Evolutionary conservation across 2,113 vertebrate genomes (phyloP).

Genomic region (Lasiurus cinereus): DNA sequence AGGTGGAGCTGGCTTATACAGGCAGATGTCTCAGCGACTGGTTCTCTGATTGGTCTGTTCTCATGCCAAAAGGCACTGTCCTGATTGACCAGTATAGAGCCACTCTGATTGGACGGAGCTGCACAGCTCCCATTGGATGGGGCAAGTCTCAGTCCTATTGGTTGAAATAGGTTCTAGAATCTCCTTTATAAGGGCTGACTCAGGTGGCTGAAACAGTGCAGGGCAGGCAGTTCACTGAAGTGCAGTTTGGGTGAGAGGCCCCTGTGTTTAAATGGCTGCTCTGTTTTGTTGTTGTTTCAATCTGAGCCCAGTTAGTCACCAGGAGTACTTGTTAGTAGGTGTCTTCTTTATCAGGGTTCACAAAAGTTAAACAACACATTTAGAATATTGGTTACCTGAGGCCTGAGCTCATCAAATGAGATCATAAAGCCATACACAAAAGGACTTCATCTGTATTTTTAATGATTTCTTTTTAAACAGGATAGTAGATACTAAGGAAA

Average conservation of each 20-base stretch:
- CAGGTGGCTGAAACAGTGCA: neutral
- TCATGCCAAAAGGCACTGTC: neutral
- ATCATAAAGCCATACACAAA: neutral
- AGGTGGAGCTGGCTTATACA: neutral
- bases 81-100: neutral
- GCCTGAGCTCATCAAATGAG: neutral
- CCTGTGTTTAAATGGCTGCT: neutral
- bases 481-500: neutral
- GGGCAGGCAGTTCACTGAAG: neutral
- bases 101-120: neutral
- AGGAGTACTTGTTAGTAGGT: neutral
- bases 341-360: neutral
- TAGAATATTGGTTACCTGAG: neutral
- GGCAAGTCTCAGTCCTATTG: neutral
- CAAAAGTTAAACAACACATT: neutral
- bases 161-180: neutral
- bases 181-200: neutral
- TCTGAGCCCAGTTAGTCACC: neutral
- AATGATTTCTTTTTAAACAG: neutral
- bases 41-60: neutral
- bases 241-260: neutral
- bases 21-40: neutral
- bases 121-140: neutral
- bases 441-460: neutral
- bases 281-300: neutral